phyloP scores from a whole-genome alignment of 2,888 invertebrate species.

The Alcis repandata region DNA sequence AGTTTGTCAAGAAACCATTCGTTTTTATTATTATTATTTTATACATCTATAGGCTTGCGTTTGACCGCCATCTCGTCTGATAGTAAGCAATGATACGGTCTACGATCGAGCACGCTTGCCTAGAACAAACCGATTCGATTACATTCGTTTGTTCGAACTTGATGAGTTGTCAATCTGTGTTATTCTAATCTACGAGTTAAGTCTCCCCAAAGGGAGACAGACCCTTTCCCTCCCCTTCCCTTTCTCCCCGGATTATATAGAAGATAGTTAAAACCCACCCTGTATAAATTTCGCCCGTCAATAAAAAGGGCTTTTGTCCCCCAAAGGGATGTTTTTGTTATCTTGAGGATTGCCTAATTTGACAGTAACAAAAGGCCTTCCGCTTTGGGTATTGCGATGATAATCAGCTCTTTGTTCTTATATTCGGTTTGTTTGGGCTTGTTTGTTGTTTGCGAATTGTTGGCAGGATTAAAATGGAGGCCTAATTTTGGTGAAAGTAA shows the following conservation, averaged over 20 bases:
- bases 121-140: too few species aligned
- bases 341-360: conserved; percentile 87
- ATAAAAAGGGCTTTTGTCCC: conserved; percentile 83
- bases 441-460: conserved; percentile 49
- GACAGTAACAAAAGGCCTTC: conserved; percentile 84
- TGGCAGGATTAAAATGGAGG: conserved; percentile 33
- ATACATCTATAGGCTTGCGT: too few species aligned
- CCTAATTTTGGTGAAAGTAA: conserved; percentile 36
- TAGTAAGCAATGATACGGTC: too few species aligned
- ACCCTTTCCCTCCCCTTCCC: conserved; percentile 49
- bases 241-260: conserved; percentile 71
- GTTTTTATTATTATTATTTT: too few species aligned
- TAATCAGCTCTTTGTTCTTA: conserved; percentile 72
- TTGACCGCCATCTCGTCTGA: too few species aligned
- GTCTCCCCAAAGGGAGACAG: conserved; percentile 43
- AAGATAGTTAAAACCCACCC: conserved; percentile 84
- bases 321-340: conserved; percentile 84
- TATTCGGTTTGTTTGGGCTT: conserved; percentile 53
- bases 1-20: too few species aligned
- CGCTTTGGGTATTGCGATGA: conserved; percentile 79
- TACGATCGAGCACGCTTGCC: too few species aligned
- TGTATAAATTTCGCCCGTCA: conserved; percentile 82
- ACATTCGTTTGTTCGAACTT: too few species aligned
- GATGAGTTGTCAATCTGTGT: too few species aligned
- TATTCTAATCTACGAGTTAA: conserved; percentile 1